phyloP scores from a whole-genome alignment of 1,140 invertebrate species.

The Laupala kohalensis region DNA sequence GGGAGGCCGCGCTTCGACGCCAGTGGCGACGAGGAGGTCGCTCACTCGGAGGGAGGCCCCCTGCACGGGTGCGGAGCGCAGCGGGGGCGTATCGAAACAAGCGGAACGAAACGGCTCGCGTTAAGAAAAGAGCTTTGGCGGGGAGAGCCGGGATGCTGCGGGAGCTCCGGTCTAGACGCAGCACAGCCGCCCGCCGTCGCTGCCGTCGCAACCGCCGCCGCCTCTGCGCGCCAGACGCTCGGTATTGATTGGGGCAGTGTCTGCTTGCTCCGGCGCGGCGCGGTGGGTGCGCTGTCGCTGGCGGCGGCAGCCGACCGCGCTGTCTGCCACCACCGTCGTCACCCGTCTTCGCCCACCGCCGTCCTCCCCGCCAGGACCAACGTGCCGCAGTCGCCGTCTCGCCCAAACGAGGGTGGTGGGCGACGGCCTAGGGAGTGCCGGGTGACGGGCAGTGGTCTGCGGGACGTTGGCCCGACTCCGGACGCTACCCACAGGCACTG shows the following conservation, averaged over 20 bases:
- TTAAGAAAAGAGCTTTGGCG: background rate
- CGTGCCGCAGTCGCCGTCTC: too few relatives aligned
- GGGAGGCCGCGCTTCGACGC: background rate
- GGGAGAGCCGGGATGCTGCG: background rate
- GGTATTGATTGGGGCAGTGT: background rate
- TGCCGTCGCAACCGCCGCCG: background rate
- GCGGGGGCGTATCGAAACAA: background rate
- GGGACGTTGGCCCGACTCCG: too few relatives aligned
- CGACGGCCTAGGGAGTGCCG: too few relatives aligned
- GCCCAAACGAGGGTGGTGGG: too few relatives aligned
- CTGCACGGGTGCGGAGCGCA: too few relatives aligned
- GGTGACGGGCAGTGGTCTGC: too few relatives aligned
- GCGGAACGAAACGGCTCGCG: background rate
- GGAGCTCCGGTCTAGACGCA: background rate
- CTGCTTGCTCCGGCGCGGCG: background rate
- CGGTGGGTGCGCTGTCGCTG: background rate
- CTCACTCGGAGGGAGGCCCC: background rate
- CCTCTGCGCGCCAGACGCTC: background rate
- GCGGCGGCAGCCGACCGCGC: too few relatives aligned
- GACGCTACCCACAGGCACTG: too few relatives aligned
- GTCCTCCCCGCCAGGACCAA: background rate
- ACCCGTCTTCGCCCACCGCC: background rate
- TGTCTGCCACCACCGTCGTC: background rate
- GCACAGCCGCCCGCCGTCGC: background rate
- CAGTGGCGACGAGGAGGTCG: background rate